Base-by-base conservation (phyloP, 1,140 invertebrate genomes). In the Drosophila albomicans region DNA sequence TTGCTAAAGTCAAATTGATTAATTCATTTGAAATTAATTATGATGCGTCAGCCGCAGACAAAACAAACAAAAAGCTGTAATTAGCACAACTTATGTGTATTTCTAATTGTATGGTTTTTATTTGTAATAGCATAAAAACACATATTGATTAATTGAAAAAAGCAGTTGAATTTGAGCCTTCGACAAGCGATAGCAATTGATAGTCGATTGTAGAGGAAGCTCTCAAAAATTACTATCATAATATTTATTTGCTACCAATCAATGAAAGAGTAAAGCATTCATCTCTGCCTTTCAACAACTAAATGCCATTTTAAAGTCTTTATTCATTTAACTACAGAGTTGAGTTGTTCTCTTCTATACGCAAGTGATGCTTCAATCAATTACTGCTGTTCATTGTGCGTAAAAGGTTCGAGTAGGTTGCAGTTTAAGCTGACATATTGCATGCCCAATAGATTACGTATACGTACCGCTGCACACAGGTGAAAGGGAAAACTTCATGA, bases 391-490 rank as follows among this genome's bases (percentile, higher is more conserved):
- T 38, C 4, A 32, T 41, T 41, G 38, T 11, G 38, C 38, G 38
- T 41, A 41, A 41, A 32, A 32, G 32, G 32, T 8, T 7, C 6
- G 32, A 32, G 30, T 43, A 25, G 3, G 20, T 25, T 38, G 35
- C 20, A 11, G 30, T 43, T 5, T 5, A 25, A 28, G 28, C 41
- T 41, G 52, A 4, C 16, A 49, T 13, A 13, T 43, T 43, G 41
- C n/a, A 13, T 1, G 46, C 7, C 20, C 16, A 59, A 49, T 52
- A 54, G 5, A 71, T 49, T 64, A 51, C 52, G 25, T 20, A 48
- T 64, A 70, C 68, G 68, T 2, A 52, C 30, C 13, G 20, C 57
- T 71, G 61, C 20, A 57, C 41, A 20, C 51, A 13, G 8, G 8
- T 15, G 10, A 35, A 3, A n/a, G 20, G 3, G 25, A 2, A 32